Percentiles rank a stretch among this genome's conserved stretches.
phyloP scores from a whole-genome alignment of 2,888 invertebrate species.

The Eupithecia exiguata region DNA sequence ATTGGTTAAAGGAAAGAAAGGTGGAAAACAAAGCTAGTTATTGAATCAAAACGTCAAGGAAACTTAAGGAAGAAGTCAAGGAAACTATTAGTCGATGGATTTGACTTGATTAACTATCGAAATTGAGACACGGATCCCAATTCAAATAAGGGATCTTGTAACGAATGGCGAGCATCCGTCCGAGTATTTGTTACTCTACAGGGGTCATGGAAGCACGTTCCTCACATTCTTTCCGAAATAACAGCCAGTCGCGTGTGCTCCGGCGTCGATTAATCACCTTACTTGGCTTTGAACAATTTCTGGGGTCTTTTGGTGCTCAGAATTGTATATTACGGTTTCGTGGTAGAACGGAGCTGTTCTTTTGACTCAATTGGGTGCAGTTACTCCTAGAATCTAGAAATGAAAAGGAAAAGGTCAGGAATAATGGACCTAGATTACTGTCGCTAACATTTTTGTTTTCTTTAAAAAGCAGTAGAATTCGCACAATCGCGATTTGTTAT shows the following conservation, averaged over 20 bases:
- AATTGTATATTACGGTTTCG: constrained; percentile 31
- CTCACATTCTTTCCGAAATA: constrained; percentile 78
- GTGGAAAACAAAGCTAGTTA: neutral
- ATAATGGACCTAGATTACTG: neutral
- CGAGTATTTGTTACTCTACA: constrained; percentile 72
- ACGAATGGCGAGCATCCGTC: constrained; percentile 74
- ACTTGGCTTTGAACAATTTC: constrained; percentile 56
- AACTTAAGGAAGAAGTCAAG: too few relatives aligned
- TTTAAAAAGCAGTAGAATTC: too few relatives aligned
- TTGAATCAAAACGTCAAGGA: constrained; percentile 2
- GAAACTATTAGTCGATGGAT: constrained; percentile 15
- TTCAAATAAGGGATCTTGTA: constrained; percentile 75
- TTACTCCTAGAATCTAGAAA: neutral
- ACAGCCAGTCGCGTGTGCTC: constrained; percentile 73
- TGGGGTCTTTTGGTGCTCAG: constrained; percentile 37
- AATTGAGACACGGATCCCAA: constrained; percentile 73
- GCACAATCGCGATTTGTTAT: too few relatives aligned
- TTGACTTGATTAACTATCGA: constrained; percentile 32
- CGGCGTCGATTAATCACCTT: constrained; percentile 76
- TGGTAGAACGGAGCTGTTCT: constrained; percentile 18
- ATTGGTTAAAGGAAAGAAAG: neutral
- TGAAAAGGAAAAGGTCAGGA: neutral
- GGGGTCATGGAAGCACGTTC: constrained; percentile 81
- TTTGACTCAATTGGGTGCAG: constrained; percentile 10
- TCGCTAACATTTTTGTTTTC: neutral